These are phyloP conservation scores for Pithys albifrons DNA, from an alignment of 2,113 vertebrate genomes.

Conservation along the genomic window DNA sequence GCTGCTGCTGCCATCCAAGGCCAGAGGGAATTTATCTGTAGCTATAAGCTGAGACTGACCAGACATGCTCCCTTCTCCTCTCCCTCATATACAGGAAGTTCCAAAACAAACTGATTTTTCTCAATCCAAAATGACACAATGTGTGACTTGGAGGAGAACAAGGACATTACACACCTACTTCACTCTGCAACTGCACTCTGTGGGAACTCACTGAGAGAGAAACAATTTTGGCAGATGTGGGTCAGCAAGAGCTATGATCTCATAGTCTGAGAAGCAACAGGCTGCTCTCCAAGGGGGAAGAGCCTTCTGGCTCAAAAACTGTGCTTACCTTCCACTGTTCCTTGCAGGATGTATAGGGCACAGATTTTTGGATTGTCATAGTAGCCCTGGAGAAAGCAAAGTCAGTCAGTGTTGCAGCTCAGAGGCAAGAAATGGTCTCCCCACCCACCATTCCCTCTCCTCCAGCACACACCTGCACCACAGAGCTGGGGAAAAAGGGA, in stretches of 20 bases:
- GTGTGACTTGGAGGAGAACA: background rate
- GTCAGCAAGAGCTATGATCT: slow-evolving; percentile 43
- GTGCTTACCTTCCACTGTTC: slow-evolving; percentile 90
- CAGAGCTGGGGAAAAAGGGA: background rate
- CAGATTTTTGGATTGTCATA: slow-evolving; percentile 99
- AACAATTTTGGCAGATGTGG: slow-evolving; percentile 31
- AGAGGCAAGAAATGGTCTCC: background rate
- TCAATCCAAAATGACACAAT: background rate
- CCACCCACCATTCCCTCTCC: background rate
- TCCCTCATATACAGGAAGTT: background rate
- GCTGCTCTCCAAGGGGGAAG: slow-evolving; percentile 24
- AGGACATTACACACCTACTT: background rate
- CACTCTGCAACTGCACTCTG: background rate
- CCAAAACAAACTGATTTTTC: background rate
- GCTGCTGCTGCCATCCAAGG: background rate
- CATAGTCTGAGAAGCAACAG: slow-evolving; percentile 59
- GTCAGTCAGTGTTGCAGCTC: background rate
- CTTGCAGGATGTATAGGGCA: slow-evolving; percentile 94
- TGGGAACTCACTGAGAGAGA: background rate
- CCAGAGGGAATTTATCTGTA: background rate
- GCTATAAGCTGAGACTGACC: background rate
- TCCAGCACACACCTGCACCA: background rate
- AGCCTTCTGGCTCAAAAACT: background rate
- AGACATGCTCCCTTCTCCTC: background rate
- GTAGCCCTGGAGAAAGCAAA: slow-evolving; percentile 85